Base-by-base conservation (phyloP, 1,140 invertebrate genomes). In the Branchinecta lynchi region DNA sequence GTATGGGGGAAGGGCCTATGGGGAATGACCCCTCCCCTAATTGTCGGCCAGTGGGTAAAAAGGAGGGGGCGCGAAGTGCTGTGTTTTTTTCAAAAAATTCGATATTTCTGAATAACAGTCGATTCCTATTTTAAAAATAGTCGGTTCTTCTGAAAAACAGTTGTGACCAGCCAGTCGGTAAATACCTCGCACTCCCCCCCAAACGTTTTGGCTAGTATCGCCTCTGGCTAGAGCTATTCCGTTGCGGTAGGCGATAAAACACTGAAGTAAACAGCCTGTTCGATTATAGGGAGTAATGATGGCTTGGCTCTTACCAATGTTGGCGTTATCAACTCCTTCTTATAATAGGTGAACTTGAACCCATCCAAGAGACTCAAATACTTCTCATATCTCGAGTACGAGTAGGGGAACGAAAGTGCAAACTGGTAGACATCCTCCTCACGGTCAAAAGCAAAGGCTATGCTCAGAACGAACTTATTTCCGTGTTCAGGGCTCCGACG, bases 391-490 rank as follows among this genome's bases (percentile, higher is more conserved):
- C 89, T 82, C 0, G 91, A 89, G 80, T 97, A 98, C 1, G 93
- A 93, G 78, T 98, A 99, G 0, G 96, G 96, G 74, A 89, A 92
- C 9, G 87, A 88, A 74, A 96, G 85, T 0, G 90, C 85, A 81
- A 98, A 98, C 76, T 97, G 93, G 77, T 95, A 97, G 3, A 93
- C 84, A 74, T 91, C 89, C 72, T 90, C 87, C 78, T 96, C 93
- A 66, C 85, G 85, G 80, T 98, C 94, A 77, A 98, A 98, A 20
- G 87, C 87, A 77, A 97, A 96, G 0, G 91, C 87, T 78, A 98
- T 89, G 73, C 92, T 96, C 21, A 99, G 83, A 7, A 98, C 88
- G 77, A 95, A 93, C 71, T 96, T 89, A 69, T 92, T 89, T 69
- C 89, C 86, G 78, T 99, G 95, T 71, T 89, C 84, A 10, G 88